phyloP scores from a whole-genome alignment of 2,113 vertebrate species.

The Phrynosoma blainvillii region DNA sequence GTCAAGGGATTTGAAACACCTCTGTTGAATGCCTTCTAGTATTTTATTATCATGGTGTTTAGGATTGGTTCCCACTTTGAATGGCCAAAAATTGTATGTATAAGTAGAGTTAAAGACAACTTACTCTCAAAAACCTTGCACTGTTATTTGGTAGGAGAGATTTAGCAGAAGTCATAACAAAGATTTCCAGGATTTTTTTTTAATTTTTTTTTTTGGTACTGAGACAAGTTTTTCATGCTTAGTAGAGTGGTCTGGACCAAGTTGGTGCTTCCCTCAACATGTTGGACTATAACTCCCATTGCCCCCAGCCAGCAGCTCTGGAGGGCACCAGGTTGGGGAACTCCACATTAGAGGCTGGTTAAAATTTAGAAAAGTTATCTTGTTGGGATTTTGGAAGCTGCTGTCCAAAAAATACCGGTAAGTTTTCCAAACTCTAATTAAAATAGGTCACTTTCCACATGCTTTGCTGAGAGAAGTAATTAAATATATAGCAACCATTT shows the following conservation, averaged over 20 bases:
- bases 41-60: not conserved
- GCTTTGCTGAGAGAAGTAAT: not conserved
- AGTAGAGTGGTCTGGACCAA: not conserved
- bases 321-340: not conserved
- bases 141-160: not conserved
- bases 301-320: not conserved
- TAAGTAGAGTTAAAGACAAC: not conserved
- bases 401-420: no score
- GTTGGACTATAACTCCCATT: not conserved
- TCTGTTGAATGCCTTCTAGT: not conserved
- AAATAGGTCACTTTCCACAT: not conserved
- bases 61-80: not conserved
- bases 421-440: not conserved
- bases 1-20: not conserved
- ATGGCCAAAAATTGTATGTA: not conserved
- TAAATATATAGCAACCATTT: not conserved
- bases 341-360: not conserved
- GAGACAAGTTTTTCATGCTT: not conserved
- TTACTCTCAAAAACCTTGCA: not conserved
- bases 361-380: slow-evolving; percentile 2
- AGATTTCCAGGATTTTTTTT: no score
- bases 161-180: not conserved
- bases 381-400: no score
- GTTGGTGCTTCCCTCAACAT: no score
- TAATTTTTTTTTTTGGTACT: not conserved